Percentiles rank a stretch among this genome's conserved stretches.
Conservation (phyloP, 2,888 invertebrate species). For the Folsomia manolachei region DNA sequence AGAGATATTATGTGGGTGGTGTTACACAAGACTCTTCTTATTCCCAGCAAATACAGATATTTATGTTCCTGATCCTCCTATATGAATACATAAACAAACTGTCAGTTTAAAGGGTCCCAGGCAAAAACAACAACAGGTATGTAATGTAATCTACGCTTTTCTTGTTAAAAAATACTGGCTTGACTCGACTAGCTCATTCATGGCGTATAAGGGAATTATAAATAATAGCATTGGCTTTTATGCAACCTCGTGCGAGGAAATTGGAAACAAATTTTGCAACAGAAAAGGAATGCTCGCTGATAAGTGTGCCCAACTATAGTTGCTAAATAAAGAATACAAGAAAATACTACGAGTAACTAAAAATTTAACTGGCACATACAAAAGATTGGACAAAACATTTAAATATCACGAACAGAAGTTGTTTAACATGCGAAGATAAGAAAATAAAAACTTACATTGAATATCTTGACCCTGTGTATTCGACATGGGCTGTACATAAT, state of each 20-base stretch:
- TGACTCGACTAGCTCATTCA: conserved; percentile 6
- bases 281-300: not conserved
- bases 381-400: conserved; percentile 2
- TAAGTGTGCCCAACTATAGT: not conserved
- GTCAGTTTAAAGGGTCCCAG: conserved; percentile 30
- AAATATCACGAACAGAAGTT: not conserved
- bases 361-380: not conserved
- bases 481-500: conserved; percentile 77
- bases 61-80: conserved; percentile 45
- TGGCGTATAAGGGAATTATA: not conserved
- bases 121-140: no score
- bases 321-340: not conserved
- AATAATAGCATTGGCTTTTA: not conserved
- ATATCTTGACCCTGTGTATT: conserved; percentile 42
- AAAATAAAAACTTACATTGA: conserved; percentile 60
- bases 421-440: no score
- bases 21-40: conserved; percentile 43
- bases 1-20: conserved; percentile 35
- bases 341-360: not conserved
- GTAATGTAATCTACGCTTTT: not conserved
- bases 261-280: not conserved
- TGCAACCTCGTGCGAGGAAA: not conserved
- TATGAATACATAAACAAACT: conserved; percentile 38
- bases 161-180: conserved; percentile 1
- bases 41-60: conserved; percentile 38